Evolutionary conservation across 2,888 invertebrate species (phyloP), one percentile per base, ranked within the genome.

Genomic region (Steromphala cineraria): DNA sequence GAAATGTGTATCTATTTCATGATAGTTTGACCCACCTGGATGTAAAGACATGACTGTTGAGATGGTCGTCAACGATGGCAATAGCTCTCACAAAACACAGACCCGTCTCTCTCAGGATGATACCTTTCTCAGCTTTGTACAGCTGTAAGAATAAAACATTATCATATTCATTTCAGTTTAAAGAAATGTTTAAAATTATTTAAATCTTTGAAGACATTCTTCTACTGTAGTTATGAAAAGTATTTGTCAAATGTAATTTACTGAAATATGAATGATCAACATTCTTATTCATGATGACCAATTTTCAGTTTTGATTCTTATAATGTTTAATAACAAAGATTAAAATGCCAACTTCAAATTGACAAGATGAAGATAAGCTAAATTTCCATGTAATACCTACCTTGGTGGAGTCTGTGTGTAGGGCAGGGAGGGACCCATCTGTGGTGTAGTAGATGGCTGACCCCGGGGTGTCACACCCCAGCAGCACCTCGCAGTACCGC

Each of bases 381-480:
- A n/a, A n/a, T n/a, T n/a, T n/a, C n/a, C n/a, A n/a, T n/a, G n/a
- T n/a, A n/a, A n/a, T n/a, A n/a, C n/a, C 77, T 82, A 93, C 93
- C 90, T 91, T 91, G 19, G 89, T 86, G 10, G 85, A 84, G 24
- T 87, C 83, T 28, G 87, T 86, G 80, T 91, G 90, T 36, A 90
- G 88, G 36, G 89, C 90, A 2, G 94, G 93, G n/a, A 89, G 85
- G 8, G 91, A 85, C 17, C 93, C 93, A 84, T 94, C 93, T 24
- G 88, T 85, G 5, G 94, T 93, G 89, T 92, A 94, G 87, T 90
- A 92, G 53, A 94, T 92, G 62, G 88, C 85, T 31, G 91, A 88
- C 56, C 87, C 89, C 8, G 87, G 86, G 2, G 91, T 90, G 40
- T 89, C 88, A 85, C 89, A 90, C 21, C 81, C 83, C 80, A 93